These are phyloP conservation scores for Chloroceryle aenea DNA, from an alignment of 2,113 vertebrate species.

Conservation along the genomic window DNA sequence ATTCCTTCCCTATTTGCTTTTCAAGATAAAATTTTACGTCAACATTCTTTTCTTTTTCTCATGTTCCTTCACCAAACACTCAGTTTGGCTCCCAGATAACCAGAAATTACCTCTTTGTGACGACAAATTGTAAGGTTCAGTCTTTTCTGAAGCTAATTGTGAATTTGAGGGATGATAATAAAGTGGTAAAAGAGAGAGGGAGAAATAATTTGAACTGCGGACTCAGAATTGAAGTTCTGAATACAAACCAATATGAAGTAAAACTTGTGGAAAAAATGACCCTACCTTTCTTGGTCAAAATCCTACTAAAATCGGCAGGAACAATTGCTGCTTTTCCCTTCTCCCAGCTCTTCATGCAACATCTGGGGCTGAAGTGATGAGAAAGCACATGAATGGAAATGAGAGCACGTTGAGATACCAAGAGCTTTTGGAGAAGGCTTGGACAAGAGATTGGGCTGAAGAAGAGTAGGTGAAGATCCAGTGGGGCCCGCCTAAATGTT, in stretches of 20 bases:
- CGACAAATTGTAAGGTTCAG: background rate
- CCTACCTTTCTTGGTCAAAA: background rate
- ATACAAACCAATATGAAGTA: background rate
- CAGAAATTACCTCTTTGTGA: background rate
- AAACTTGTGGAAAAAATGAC: background rate
- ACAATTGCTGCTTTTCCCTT: background rate
- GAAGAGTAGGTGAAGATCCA: background rate
- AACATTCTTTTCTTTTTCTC: background rate
- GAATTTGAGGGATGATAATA: background rate
- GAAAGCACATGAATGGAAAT: background rate
- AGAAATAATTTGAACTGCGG: background rate
- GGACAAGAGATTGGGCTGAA: background rate
- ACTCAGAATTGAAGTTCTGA: background rate
- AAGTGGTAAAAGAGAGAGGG: background rate
- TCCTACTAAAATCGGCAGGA: background rate
- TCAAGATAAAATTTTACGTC: background rate
- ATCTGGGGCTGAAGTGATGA: background rate
- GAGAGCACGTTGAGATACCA: accelerated
- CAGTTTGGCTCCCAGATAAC: background rate
- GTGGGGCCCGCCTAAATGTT: background rate
- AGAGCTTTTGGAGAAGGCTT: background rate
- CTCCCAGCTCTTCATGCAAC: background rate
- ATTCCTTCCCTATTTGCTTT: background rate
- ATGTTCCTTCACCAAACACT: background rate
- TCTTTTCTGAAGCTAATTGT: background rate